A percentile compares a stretch with the other conserved stretches of the same genome.
Evolutionary conservation across 2,797 vertebrate genomes (phyloP).

Genomic region (Denticeps clupeoides): DNA sequence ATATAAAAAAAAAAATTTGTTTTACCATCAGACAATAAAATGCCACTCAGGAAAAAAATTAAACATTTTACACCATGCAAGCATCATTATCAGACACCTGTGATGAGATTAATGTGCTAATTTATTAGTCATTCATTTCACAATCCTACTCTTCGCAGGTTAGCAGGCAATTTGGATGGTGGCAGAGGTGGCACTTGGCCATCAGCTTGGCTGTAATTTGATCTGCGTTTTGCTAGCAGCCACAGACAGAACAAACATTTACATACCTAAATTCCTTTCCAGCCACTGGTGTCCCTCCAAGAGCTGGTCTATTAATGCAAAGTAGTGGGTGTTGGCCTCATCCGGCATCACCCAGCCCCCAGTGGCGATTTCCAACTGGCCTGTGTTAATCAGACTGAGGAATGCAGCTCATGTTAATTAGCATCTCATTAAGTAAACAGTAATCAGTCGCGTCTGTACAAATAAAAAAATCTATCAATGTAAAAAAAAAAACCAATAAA

Average conservation of each 20-base stretch:
- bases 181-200: background rate
- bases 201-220: background rate
- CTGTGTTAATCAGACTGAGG: constrained; percentile 68
- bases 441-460: too few relatives aligned
- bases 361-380: constrained; percentile 82
- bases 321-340: constrained; percentile 83
- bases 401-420: too few relatives aligned
- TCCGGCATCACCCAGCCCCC: constrained; percentile 94
- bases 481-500: too few relatives aligned
- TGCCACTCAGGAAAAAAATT: too few relatives aligned
- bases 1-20: too few relatives aligned
- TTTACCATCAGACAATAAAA: too few relatives aligned
- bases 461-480: too few relatives aligned
- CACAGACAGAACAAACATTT: background rate
- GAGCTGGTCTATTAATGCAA: constrained; percentile 76
- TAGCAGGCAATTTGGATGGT: background rate
- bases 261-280: constrained; percentile 70
- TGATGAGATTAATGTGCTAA: background rate
- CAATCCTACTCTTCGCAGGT: background rate
- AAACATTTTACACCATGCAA: too few relatives aligned
- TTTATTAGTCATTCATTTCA: background rate
- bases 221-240: background rate
- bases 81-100: background rate
- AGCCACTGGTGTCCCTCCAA: constrained; percentile 91
- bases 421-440: too few relatives aligned